Conservation (phyloP, 2,888 invertebrate genomes). For the Tiliacea aurago region DNA sequence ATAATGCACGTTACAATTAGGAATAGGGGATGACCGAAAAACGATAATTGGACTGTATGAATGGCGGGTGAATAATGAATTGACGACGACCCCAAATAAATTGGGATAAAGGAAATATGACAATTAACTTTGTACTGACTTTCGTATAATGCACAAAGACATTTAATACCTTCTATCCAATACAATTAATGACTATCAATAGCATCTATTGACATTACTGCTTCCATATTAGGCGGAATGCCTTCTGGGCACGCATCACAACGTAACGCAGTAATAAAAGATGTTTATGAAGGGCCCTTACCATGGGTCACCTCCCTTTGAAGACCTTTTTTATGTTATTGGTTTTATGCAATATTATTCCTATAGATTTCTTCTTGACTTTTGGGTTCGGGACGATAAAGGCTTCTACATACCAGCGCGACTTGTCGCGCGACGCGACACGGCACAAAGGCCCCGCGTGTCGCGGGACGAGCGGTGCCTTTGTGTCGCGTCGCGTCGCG, state of each 20-base stretch:
- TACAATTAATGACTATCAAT: conserved; percentile 39
- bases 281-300: conserved; percentile 72
- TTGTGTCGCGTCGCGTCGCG: no score
- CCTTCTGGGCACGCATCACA: conserved; percentile 68
- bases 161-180: neutral
- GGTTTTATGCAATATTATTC: conserved; percentile 47
- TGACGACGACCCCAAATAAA: neutral
- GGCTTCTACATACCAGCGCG: no score
- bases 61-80: neutral
- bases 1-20: neutral
- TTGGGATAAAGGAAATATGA: neutral
- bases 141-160: neutral
- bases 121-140: neutral
- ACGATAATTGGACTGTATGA: no score
- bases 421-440: no score
- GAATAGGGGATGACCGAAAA: neutral
- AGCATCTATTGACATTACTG: conserved; percentile 43
- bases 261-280: conserved; percentile 74
- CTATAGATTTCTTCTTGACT: conserved; percentile 31
- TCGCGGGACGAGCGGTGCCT: no score
- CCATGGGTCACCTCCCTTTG: conserved; percentile 63
- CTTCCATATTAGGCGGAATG: conserved; percentile 64
- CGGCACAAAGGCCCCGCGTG: no score
- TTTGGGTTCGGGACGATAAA: conserved; percentile 9
- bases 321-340: conserved; percentile 60